Base-by-base conservation (phyloP, 2,113 vertebrate species). In the Oreochromis niloticus region DNA sequence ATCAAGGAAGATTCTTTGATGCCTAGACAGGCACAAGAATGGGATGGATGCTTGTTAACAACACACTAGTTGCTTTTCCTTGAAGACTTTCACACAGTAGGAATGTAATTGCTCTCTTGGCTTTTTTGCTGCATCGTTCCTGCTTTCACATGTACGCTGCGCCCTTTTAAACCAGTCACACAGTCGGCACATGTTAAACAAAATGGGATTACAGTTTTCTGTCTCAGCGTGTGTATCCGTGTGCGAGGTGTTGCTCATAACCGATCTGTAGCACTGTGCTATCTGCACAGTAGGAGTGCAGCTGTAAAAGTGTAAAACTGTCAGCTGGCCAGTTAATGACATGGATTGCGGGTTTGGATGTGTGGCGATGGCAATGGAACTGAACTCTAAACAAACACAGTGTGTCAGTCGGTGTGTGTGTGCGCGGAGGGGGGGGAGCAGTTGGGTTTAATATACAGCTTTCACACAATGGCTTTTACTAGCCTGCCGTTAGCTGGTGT, bases 261-360 rank as follows among this genome's bases (percentile, higher is more conserved):
- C 66, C 19, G 75, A 43, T 88, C 87, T 88, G 83, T 63, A 56
- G 87, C 83, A 71, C 56, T 39, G 75, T 88, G 54, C 86, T 91
- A 81, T 94, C 84, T 83, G 55, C 90, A 92, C 93, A 92, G 91
- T 85, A 92, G 94, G 87, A 89, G 83, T 50, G 8, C 50, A 66
- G 89, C 32, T 91, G 91, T 95, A 92, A 95, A 95, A 89, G 87
- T 86, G 78, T 94, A 94, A 92, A 94, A 88, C 90, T 89, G 91
- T 94, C 93, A 94, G 88, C 85, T 91, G 87, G 86, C 56, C 24
- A 3, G 66, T 86, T 93, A 93, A 95, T 92, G 88, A 88, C 90
- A 80, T 32, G 14, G 79, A 55, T 55, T 86, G 87, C 81, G 78
- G 91, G 80, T 85, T 54, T 92, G 85, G 41, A 57, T 86, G 82